These are phyloP conservation scores for Orycteropus afer DNA, from an alignment of 2,113 vertebrate genomes.

Conservation along the genomic window DNA sequence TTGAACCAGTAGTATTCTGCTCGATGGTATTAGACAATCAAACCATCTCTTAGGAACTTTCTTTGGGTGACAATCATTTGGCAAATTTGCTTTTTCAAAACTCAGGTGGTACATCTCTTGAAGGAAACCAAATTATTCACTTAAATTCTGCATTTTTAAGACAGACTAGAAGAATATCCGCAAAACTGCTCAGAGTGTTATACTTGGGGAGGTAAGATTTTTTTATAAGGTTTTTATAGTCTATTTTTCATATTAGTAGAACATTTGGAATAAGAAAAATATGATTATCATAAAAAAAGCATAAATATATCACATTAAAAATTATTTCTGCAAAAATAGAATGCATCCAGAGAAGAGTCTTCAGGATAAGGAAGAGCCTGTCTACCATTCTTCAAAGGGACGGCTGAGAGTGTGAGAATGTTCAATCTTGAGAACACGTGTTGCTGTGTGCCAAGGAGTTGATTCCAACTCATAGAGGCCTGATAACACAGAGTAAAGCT, in stretches of 20 bases:
- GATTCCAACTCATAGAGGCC: neutral
- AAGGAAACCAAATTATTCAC: slow-evolving; percentile 21
- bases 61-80: neutral
- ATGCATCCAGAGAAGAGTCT: neutral
- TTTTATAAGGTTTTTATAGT: neutral
- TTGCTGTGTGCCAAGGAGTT: neutral
- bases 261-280: neutral
- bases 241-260: neutral
- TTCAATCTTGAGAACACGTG: neutral
- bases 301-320: neutral
- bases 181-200: neutral
- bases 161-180: neutral
- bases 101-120: neutral
- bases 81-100: neutral
- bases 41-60: slow-evolving; percentile 8
- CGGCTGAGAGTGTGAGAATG: neutral
- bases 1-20: neutral
- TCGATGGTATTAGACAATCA: neutral
- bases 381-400: neutral
- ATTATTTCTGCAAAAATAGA: neutral
- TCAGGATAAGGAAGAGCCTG: neutral
- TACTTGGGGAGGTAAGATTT: neutral
- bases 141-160: slow-evolving; percentile 31
- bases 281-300: neutral
- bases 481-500: neutral